Evolutionary conservation across 2,888 invertebrate genomes (phyloP), one percentile per base, ranked within the genome.

Genomic region (Abscondita cerata): DNA sequence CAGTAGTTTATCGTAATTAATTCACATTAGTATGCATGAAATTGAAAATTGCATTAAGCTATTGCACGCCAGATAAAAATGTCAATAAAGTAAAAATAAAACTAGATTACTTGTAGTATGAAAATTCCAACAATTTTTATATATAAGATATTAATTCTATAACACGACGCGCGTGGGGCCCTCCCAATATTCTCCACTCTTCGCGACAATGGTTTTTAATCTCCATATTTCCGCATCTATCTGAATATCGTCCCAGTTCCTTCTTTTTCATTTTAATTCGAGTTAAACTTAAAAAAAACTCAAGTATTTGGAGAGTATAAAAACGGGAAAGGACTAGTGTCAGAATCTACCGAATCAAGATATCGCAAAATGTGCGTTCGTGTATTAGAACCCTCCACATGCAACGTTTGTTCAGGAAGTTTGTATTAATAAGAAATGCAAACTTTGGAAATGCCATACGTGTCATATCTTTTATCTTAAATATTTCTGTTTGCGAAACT

Each of bases 391-490:
- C 57, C 52, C 11, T 6, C 33, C 47, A 50, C 58, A 62, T 59
- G 55, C 56, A 54, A 55, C 48, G 59, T 53, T 57, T 63, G 61
- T 57, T 59, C 59, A 57, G 57, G 59, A 66, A 67, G 66, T 63
- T 60, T 57, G 56, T 55, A 68, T 68, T 68, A 68, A 69, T 68
- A 68, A 68, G 69, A 69, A 68, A 68, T 65, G 67, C 67, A 65
- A 68, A 68, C 67, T 65, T 53, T 61, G 65, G 44, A 65, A 67
- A 64, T 64, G 59, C 58, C 50, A 52, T 66, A 63, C 66, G 66
- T 66, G 66, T 63, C 66, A 50, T 66, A 66, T 66, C 66, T 52
- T 53, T 31, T 52, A 57, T 62, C 57, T 61, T 61, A 48, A 51
- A 38, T 52, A 25, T 38, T 57, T 53, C 19, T 62, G 57, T 61